Evolutionary conservation across 2,113 vertebrate species (phyloP).

Genomic region (Brachyhypopomus gauderio): DNA sequence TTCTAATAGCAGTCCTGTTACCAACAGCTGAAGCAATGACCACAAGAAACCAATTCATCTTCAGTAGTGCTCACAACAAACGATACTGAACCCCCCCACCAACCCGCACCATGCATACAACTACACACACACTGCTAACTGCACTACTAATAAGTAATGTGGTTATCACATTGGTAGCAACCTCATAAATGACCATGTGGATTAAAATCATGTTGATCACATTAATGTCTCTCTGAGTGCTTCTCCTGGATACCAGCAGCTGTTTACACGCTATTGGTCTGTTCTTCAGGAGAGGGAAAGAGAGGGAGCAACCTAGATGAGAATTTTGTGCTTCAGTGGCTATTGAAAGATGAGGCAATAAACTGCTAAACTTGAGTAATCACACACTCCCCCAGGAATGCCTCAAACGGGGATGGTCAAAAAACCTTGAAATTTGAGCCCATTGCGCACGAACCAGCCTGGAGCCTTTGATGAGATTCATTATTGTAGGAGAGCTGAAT

Average conservation of each 20-base stretch:
- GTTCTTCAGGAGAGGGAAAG: constrained; percentile 75
- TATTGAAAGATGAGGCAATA: constrained; percentile 99
- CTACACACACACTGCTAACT: not conserved
- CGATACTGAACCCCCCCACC: too few species aligned
- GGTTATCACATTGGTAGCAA: not conserved
- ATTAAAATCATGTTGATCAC: constrained; percentile 25
- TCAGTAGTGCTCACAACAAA: not conserved
- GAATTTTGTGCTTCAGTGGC: constrained; percentile 99
- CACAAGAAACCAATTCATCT: not conserved
- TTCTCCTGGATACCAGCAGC: constrained; percentile 83
- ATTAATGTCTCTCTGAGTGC: constrained; percentile 64
- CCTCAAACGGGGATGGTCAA: constrained; percentile 95
- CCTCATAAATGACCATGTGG: not conserved
- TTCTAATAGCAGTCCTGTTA: not conserved
- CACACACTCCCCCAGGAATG: constrained; percentile 94
- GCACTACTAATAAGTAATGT: not conserved
- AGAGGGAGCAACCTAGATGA: constrained; percentile 92
- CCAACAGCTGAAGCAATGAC: not conserved
- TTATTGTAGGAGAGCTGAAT: constrained; percentile 90
- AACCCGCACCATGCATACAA: not conserved
- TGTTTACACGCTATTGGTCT: constrained; percentile 90
- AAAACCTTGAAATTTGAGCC: constrained; percentile 96
- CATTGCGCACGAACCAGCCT: constrained; percentile 80
- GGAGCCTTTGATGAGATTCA: constrained; percentile 96
- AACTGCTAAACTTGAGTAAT: constrained; percentile 99